Conservation (phyloP, 2,113 vertebrate species). For the Tretioscincus oriximinensis region DNA sequence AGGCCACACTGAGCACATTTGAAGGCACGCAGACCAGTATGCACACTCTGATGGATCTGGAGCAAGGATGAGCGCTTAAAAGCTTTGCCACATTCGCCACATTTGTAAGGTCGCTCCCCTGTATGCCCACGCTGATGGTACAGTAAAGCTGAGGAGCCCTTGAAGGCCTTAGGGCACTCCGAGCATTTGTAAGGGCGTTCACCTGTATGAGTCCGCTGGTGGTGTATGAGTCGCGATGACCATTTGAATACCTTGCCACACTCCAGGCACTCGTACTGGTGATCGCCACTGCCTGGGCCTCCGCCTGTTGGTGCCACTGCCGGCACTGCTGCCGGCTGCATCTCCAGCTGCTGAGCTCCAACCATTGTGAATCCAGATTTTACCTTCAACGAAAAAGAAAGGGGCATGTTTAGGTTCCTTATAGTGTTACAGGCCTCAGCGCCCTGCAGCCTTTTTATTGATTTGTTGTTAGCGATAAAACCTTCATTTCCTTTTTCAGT, state of each 20-base stretch:
- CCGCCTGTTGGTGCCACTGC: slow-evolving; percentile 59
- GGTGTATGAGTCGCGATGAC: slow-evolving; percentile 89
- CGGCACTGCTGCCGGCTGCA: slow-evolving; percentile 34
- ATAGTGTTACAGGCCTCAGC: neutral
- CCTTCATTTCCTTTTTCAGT: neutral
- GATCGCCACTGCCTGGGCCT: slow-evolving; percentile 73
- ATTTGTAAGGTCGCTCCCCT: slow-evolving; percentile 91
- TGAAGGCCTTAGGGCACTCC: slow-evolving; percentile 92
- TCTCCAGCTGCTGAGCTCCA: slow-evolving; percentile 63
- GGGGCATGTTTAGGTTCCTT: neutral
- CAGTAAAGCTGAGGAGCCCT: slow-evolving; percentile 88
- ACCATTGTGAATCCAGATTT: slow-evolving; percentile 62
- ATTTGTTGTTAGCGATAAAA: neutral
- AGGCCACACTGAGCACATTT: slow-evolving; percentile 73
- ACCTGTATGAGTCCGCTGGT: slow-evolving; percentile 91
- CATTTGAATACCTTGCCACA: slow-evolving; percentile 93
- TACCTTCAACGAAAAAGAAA: neutral
- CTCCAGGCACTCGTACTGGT: slow-evolving; percentile 87
- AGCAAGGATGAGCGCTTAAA: slow-evolving; percentile 92
- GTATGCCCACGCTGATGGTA: slow-evolving; percentile 93
- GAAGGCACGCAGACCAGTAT: slow-evolving; percentile 73
- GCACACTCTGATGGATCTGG: slow-evolving; percentile 79
- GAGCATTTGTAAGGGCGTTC: slow-evolving; percentile 93
- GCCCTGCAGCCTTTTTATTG: neutral
- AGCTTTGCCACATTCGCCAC: slow-evolving; percentile 85